Evolutionary conservation across 2,888 invertebrate genomes (phyloP).

Genomic region (Uropetala carovei): DNA sequence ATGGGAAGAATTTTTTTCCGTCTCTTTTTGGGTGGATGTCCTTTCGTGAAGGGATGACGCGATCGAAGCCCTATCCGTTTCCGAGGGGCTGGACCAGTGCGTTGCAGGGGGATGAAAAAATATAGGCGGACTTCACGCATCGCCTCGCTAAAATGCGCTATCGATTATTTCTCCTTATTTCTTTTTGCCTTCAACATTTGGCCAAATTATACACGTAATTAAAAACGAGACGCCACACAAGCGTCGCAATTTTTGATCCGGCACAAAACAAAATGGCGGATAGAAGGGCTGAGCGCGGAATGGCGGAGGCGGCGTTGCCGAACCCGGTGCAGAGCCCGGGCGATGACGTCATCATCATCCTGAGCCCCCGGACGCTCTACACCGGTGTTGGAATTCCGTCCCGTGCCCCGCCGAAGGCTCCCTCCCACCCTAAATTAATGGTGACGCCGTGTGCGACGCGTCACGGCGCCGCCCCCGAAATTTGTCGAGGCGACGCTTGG

Average conservation of each 20-base stretch:
- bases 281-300: not conserved
- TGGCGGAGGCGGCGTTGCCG: constrained; percentile 4
- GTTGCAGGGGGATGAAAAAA: not conserved
- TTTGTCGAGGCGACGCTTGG: constrained; percentile 36
- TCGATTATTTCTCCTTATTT: not conserved
- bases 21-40: not conserved
- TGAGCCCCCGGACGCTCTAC: constrained; percentile 64
- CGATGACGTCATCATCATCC: constrained; percentile 63
- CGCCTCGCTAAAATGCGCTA: not conserved
- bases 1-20: not conserved
- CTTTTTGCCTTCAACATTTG: not conserved
- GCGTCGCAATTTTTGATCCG: not conserved
- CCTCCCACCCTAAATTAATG: not conserved
- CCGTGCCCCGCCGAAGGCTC: not conserved
- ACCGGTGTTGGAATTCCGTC: constrained; percentile 40
- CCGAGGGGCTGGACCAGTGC: constrained; percentile 57
- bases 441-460: not conserved
- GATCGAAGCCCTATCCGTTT: constrained; percentile 48
- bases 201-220: not conserved
- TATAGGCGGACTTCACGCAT: not conserved
- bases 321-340: constrained; percentile 54
- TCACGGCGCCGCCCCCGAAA: constrained; percentile 17
- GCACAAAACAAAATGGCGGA: not conserved
- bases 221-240: not conserved
- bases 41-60: not conserved